Evolutionary conservation across 2,888 invertebrate species (phyloP), one percentile per base, ranked within the genome.

Genomic region (Ashinkailepas kermadecensis): DNA sequence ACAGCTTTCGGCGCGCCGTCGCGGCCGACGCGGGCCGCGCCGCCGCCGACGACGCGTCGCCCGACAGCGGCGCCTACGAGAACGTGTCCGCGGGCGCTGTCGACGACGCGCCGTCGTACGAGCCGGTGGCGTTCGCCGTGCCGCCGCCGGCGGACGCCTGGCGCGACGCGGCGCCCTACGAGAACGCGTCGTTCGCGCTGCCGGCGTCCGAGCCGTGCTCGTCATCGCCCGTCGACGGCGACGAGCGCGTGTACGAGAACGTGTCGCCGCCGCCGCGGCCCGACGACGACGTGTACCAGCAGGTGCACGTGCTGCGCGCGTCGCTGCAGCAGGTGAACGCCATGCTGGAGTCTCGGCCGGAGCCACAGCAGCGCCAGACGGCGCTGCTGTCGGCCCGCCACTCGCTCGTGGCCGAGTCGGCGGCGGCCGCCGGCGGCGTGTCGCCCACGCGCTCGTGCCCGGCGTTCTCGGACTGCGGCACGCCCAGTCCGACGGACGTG

Each of bases 271-370:
- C 67, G 67, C 12, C 25, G 25, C 25, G n/a, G 39, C 39, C 39
- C 39, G 39, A 39, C 13, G 67, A 67, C 67, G 67, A 25, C 25
- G 91, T 93, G 0, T 94, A 94, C 85, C 93, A 93, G 84, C 91
- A 93, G 89, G 93, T 94, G 0, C 93, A 93, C 85, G 92, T 93
- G 86, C 92, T 93, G 85, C 89, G 91, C 70, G 90, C 92, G 85
- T 93, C 92, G 54, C 91, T 93, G 70, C 91, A 92, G 78, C 93
- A 93, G 87, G 92, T 93, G 0, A 94, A 94, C 86, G 91, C 90
- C 54, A 85, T 91, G 82, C 85, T 91, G 59, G 57, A 62, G 39
- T 39, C 59, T 39, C 70, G n/a, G 39, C 56, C 57, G 25, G 21
- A 10, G 23, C 67, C 59, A 81, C 54, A 18, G 74, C 18, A 8